phyloP scores from a whole-genome alignment of 2,888 invertebrate species.

The Parapristionchus giblindavisi region DNA sequence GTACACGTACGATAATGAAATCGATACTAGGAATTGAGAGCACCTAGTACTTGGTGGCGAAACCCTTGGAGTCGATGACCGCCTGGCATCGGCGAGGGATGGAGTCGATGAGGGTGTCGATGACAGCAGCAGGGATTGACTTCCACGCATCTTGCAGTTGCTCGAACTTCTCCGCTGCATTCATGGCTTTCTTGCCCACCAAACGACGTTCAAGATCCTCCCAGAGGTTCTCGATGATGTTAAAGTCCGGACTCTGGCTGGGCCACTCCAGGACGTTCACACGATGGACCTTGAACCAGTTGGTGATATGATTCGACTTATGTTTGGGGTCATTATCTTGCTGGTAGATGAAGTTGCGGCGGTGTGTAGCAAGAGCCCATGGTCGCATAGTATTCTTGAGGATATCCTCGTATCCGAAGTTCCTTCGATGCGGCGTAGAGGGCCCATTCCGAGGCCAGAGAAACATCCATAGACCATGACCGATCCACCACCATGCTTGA shows the following conservation, averaged over 20 bases:
- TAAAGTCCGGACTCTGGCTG: too few relatives aligned
- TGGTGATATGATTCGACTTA: conserved; percentile 12
- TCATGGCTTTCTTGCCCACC: background rate
- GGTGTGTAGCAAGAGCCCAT: too few relatives aligned
- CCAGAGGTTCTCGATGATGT: conserved; percentile 46
- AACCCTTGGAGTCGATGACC: conserved; percentile 41
- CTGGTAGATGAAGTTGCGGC: too few relatives aligned
- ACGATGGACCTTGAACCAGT: conserved; percentile 35
- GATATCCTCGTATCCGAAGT: conserved; percentile 43
- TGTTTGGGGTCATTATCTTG: conserved; percentile 49
- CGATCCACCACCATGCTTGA: conserved; percentile 43
- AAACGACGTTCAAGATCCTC: conserved; percentile 35
- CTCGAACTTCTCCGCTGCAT: conserved; percentile 34
- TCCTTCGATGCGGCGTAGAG: conserved; percentile 39
- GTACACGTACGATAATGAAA: too few relatives aligned
- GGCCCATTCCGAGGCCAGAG: conserved; percentile 33
- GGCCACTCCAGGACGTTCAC: conserved; percentile 42
- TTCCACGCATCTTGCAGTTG: conserved; percentile 34
- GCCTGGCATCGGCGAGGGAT: conserved; percentile 40
- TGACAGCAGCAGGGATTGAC: conserved; percentile 1
- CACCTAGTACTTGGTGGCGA: conserved; percentile 40
- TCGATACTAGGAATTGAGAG: too few relatives aligned
- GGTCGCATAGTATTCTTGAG: too few relatives aligned
- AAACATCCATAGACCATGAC: conserved; percentile 45
- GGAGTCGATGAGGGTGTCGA: conserved; percentile 37